phyloP scores from a whole-genome alignment of 2,113 vertebrate genomes.

The Chiloscyllium plagiosum region DNA sequence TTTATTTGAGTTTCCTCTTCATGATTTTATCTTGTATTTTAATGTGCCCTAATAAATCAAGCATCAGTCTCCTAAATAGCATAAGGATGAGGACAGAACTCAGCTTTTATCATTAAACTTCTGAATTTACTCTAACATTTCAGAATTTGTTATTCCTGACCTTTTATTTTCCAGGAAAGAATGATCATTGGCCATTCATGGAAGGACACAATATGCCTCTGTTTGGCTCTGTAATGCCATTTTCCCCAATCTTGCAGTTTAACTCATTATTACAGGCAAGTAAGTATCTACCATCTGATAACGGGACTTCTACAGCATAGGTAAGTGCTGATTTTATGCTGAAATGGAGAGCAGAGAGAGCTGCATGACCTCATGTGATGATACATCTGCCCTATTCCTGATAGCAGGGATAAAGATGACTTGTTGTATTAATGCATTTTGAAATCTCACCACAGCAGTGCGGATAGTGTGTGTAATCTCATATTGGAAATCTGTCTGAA shows the following conservation, averaged over 20 bases:
- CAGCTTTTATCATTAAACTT: background rate
- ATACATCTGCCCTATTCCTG: slow-evolving; percentile 16
- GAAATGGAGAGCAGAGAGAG: background rate
- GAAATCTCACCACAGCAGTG: background rate
- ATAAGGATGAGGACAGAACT: background rate
- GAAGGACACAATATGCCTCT: background rate
- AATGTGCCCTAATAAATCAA: background rate
- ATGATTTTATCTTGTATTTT: background rate
- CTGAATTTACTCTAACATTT: background rate
- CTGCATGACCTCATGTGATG: background rate
- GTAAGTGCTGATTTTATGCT: background rate
- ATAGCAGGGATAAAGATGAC: background rate
- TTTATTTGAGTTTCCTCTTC: background rate
- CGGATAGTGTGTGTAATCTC: background rate
- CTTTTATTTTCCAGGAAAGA: background rate
- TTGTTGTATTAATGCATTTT: background rate
- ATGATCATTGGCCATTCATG: too few relatives aligned
- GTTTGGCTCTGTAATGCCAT: background rate
- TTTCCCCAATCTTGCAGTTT: background rate
- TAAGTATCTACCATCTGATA: slow-evolving; percentile 15
- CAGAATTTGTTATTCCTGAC: background rate
- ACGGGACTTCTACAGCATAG: background rate
- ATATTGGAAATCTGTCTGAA: background rate
- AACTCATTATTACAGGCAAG: slow-evolving; percentile 1
- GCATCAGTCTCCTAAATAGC: background rate